Conservation (phyloP, 2,113 vertebrate genomes). For the Xyrauchen texanus region DNA sequence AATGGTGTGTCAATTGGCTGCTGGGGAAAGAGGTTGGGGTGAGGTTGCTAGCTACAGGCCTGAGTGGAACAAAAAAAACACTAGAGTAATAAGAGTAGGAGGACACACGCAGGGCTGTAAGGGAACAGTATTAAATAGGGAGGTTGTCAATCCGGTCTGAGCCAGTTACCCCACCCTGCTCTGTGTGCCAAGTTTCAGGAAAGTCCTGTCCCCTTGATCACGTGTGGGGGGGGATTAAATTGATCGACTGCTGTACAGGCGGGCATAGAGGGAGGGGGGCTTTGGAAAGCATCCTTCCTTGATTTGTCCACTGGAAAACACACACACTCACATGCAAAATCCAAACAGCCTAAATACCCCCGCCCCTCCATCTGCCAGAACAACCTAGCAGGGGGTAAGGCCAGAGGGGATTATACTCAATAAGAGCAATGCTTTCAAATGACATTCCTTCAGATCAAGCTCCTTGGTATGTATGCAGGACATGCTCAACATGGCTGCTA, state of each 20-base stretch:
- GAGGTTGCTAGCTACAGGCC: conserved; percentile 61
- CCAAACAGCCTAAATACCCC: conserved; percentile 38
- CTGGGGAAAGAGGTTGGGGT: conserved; percentile 53
- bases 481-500: conserved; percentile 70
- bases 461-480: conserved; percentile 65
- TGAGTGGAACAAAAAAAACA: conserved; percentile 68
- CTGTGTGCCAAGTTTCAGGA: conserved; percentile 80
- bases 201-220: conserved; percentile 79
- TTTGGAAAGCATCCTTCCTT: conserved; percentile 67
- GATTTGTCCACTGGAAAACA: conserved; percentile 65
- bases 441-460: conserved; percentile 69
- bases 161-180: conserved; percentile 82
- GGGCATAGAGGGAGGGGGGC: conserved; percentile 60
- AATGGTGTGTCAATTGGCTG: conserved; percentile 57
- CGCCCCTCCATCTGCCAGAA: conserved; percentile 70
- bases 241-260: conserved; percentile 73
- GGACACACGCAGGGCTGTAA: conserved; percentile 70
- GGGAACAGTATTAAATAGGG: conserved; percentile 79
- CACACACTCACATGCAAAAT: conserved; percentile 52
- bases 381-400: conserved; percentile 67
- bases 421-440: conserved; percentile 64
- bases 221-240: conserved; percentile 77
- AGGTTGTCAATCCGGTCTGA: conserved; percentile 84
- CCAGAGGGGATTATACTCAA: conserved; percentile 59
- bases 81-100: conserved; percentile 60